phyloP scores from a whole-genome alignment of 2,797 vertebrate genomes.

The Spinibarbus caldwelli region DNA sequence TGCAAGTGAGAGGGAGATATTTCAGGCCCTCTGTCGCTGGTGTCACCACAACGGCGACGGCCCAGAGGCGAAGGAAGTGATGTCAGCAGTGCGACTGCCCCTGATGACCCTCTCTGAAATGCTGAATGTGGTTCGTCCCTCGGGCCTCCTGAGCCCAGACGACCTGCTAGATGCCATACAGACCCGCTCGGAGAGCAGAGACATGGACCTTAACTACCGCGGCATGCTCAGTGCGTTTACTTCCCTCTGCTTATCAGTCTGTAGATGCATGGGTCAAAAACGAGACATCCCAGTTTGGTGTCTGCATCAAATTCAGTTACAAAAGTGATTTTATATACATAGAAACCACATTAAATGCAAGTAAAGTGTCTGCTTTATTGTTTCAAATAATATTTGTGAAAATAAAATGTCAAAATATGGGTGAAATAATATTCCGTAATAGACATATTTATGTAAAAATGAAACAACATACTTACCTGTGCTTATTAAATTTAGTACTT shows the following conservation, averaged over 20 bases:
- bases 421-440: too few species aligned
- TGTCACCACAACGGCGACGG: slow-evolving; percentile 90
- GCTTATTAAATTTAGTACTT: too few species aligned
- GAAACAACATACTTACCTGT: not conserved
- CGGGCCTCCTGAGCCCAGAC: slow-evolving; percentile 90
- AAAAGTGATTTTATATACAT: not conserved
- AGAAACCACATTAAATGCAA: not conserved
- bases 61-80: slow-evolving; percentile 83
- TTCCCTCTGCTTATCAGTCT: not conserved
- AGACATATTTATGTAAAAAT: not conserved
- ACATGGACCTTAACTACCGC: slow-evolving; percentile 98
- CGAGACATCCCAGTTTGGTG: not conserved
- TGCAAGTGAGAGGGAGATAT: slow-evolving; percentile 95
- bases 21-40: slow-evolving; percentile 94
- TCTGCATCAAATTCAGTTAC: not conserved
- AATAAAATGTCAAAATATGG: not conserved
- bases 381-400: not conserved
- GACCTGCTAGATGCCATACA: slow-evolving; percentile 97
- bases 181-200: slow-evolving; percentile 93
- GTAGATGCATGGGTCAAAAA: not conserved
- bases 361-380: not conserved
- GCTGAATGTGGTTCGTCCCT: slow-evolving; percentile 93
- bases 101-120: slow-evolving; percentile 97
- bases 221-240: slow-evolving; percentile 92
- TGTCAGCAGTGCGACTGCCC: slow-evolving; percentile 92